These are phyloP conservation scores for Pterocles burchelli DNA, from an alignment of 2,113 vertebrate genomes.

Conservation along the genomic window DNA sequence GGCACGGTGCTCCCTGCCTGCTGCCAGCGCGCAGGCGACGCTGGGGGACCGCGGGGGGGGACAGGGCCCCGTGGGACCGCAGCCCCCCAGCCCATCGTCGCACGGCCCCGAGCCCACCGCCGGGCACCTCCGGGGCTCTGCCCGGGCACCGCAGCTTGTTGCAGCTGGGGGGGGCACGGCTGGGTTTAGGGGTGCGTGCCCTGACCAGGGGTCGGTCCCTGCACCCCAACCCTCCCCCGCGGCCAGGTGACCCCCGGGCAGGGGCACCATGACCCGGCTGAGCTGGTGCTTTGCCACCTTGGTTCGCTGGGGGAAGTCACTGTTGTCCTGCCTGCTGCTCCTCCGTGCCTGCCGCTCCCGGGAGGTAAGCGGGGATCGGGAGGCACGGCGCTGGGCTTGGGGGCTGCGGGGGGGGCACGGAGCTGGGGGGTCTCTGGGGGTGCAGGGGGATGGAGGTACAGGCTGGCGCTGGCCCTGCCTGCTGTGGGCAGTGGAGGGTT, in stretches of 20 bases:
- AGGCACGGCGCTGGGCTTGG: neutral
- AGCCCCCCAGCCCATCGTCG: neutral
- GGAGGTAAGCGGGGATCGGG: constrained; percentile 39
- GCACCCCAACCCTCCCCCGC: neutral
- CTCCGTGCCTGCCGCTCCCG: constrained; percentile 8
- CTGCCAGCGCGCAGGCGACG: constrained; percentile 62
- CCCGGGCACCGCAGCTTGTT: neutral
- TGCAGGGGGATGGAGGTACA: neutral
- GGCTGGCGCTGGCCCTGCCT: neutral
- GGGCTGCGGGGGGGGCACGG: neutral
- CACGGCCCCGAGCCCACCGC: neutral
- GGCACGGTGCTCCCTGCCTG: constrained; percentile 57
- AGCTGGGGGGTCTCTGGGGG: neutral
- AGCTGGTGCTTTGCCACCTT: constrained; percentile 59
- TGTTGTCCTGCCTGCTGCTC: constrained; percentile 51
- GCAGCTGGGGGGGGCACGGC: neutral
- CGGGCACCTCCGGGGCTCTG: neutral
- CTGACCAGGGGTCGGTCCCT: neutral
- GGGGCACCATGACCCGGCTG: constrained; percentile 63
- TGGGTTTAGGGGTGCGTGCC: neutral
- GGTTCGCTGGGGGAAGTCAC: constrained; percentile 51
- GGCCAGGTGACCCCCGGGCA: neutral
- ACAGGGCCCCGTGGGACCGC: constrained; percentile 9
- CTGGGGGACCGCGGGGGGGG: constrained; percentile 8
- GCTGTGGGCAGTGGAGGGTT: neutral